Base-by-base conservation (phyloP, 2,888 invertebrate species). In the Chaitophorus viminalis region DNA sequence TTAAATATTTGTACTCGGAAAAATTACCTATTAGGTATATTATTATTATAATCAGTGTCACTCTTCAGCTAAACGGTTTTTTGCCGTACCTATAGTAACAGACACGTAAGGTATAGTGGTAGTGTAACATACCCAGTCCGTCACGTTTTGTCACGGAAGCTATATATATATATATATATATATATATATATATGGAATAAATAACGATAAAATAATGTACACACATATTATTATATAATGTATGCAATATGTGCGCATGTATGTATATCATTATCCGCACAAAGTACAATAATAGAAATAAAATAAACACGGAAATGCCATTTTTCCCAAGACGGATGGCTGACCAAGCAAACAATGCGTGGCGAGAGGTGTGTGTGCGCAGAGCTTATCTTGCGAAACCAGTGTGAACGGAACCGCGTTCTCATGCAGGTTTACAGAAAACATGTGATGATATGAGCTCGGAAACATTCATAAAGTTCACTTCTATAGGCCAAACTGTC, bases 261-360 rank as follows among this genome's bases (percentile, higher is more conserved):
- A 54, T n/a, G 65, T 14, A 65, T 25, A 60, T 25, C 21, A 25
- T 60, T 25, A 25, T 25, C 8, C 65, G n/a, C 65, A 1, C 1
- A 17, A 54, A 70, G 46, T 29, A 18, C 11, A 31, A 74, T 74
- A 33, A 21, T 36, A 25, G 36, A 4, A 25, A 11, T 33, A 33
- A 74, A 36, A 78, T 54, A 77, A 25, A 60, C 46, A 17, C 33
- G 72, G 33, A 82, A 82, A 82, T 75, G 74, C 74, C 60, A 75
- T 75, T 60, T 75, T 75, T 29, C 36, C 36, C 36, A 83, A 83
- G 82, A 83, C 82, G 74, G 82, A 83, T 83, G 75, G 75, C 60
- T 21, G 39, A n/a, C 17, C 83, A 14, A 39, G 75, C 75, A 83
- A 75, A 83, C 83, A 83, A 60, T 75, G 31, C n/a, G 36, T 3